These are phyloP conservation scores for Tachycineta bicolor DNA, from an alignment of 2,113 vertebrate species.

Conservation along the genomic window DNA sequence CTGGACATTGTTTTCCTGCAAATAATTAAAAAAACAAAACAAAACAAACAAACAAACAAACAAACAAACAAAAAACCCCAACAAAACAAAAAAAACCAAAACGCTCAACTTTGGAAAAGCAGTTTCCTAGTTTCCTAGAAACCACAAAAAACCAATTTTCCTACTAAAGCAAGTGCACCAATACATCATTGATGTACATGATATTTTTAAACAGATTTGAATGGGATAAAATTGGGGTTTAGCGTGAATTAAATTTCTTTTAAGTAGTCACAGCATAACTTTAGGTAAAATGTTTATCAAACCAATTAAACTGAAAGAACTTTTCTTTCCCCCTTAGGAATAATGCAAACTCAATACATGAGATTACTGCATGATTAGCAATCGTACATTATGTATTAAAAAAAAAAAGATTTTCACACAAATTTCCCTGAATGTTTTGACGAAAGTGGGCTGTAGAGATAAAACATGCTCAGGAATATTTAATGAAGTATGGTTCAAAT, in stretches of 20 bases:
- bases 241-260: neutral
- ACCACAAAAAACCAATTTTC: neutral
- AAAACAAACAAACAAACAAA: no score
- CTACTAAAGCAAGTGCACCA: neutral
- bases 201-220: neutral
- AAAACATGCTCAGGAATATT: neutral
- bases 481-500: constrained; percentile 34
- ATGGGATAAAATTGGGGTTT: neutral
- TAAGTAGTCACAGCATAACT: neutral
- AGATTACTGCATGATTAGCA: neutral
- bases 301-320: neutral
- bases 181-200: neutral
- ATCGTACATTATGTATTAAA: neutral
- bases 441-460: neutral
- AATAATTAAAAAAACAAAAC: neutral
- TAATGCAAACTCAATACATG: neutral
- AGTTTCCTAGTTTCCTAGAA: neutral
- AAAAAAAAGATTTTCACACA: neutral
- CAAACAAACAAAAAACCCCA: no score
- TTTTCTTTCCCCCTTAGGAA: neutral
- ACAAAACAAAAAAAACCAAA: no score
- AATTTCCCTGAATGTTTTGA: neutral
- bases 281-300: neutral
- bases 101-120: neutral
- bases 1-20: neutral